Conservation (phyloP, 1,140 invertebrate species). For the Sinella curviseta region DNA sequence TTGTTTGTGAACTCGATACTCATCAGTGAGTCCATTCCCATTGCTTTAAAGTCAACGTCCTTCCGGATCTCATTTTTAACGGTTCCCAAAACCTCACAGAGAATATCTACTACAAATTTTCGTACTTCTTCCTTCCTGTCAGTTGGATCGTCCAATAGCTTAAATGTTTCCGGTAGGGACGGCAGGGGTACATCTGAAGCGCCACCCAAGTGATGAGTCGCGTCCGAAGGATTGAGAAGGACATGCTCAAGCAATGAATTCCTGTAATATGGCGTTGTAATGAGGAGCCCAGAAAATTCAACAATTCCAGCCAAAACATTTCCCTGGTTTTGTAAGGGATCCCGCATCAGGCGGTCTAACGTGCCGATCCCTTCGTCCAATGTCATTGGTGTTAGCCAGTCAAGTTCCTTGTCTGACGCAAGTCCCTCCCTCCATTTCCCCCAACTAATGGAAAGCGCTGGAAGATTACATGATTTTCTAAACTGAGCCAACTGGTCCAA, state of each 20-base stretch:
- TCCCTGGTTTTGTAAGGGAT: not conserved
- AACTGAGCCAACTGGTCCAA: not conserved
- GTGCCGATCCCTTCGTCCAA: not conserved
- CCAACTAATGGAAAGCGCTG: not conserved
- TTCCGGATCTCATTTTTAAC: not conserved
- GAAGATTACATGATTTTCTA: not conserved
- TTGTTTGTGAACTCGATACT: not conserved
- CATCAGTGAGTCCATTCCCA: too few relatives aligned
- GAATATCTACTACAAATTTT: not conserved
- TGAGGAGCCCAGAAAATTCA: not conserved
- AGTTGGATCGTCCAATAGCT: not conserved
- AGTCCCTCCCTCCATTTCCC: not conserved
- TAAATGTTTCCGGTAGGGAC: not conserved
- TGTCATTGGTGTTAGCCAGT: not conserved
- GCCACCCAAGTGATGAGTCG: not conserved
- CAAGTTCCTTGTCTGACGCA: not conserved
- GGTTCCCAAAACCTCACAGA: not conserved
- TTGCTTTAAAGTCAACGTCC: not conserved
- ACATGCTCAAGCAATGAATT: not conserved
- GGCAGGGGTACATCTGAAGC: too few relatives aligned
- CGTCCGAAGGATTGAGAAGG: not conserved
- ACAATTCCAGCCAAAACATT: not conserved
- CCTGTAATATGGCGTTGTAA: not conserved
- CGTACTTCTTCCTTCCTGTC: not conserved
- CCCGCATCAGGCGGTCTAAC: not conserved